Evolutionary conservation across 2,797 vertebrate genomes (phyloP).

Genomic region (Schizothorax lantsangensis): DNA sequence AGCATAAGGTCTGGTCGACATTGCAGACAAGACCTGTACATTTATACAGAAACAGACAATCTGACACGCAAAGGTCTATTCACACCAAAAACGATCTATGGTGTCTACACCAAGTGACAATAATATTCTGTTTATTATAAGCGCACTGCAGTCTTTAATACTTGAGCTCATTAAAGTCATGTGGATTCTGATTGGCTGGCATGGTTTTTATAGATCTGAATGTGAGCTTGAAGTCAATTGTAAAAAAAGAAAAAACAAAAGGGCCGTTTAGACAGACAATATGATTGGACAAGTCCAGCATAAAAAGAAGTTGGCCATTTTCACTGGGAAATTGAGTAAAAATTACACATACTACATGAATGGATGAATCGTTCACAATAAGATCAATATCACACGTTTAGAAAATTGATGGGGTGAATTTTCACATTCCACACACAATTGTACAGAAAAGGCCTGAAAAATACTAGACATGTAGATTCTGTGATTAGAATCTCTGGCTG

Average conservation of each 20-base stretch:
- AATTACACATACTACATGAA: too few relatives aligned
- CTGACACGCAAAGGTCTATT: neutral
- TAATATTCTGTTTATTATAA: neutral
- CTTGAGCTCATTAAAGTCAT: neutral
- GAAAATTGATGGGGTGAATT: neutral
- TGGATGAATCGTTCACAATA: neutral
- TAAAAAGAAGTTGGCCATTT: neutral
- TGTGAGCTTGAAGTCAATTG: neutral
- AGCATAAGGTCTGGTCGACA: slow-evolving; percentile 11
- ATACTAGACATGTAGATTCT: neutral
- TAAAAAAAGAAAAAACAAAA: neutral
- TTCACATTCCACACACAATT: neutral
- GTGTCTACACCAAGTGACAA: neutral
- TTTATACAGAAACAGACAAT: neutral
- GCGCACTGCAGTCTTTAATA: neutral
- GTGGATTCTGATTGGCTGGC: neutral
- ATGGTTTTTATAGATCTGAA: neutral
- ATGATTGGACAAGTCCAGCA: neutral
- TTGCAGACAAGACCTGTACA: neutral
- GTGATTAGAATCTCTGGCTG: neutral
- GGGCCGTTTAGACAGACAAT: neutral
- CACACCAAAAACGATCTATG: neutral
- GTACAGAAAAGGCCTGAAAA: neutral
- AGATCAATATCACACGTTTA: neutral
- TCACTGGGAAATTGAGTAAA: neutral